Conservation (phyloP, 1,140 invertebrate species). For the Drosophila kikkawai region DNA sequence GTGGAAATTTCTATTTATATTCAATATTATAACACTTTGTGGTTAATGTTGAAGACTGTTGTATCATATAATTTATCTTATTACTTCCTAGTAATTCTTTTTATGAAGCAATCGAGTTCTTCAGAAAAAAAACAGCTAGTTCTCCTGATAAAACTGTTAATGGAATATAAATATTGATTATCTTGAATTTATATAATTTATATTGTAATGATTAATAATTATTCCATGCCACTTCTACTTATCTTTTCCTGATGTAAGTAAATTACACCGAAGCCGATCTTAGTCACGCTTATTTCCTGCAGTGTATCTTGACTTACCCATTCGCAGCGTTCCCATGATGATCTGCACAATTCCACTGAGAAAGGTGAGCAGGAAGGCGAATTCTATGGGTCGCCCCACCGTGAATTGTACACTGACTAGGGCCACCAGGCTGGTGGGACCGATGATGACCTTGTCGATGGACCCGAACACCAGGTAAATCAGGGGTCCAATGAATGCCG, state of each 20-base stretch:
- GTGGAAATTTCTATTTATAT: too few species aligned
- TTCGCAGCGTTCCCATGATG: conserved; percentile 88
- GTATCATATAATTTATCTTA: not conserved
- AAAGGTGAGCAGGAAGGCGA: conserved; percentile 92
- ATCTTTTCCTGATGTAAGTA: not conserved
- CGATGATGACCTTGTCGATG: conserved; percentile 95
- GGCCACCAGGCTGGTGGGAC: conserved; percentile 92
- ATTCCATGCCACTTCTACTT: not conserved
- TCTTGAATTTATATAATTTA: not conserved
- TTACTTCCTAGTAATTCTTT: not conserved
- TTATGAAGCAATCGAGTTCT: too few species aligned
- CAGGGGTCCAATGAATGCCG: conserved; percentile 89
- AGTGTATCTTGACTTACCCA: conserved; percentile 65
- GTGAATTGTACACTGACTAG: conserved; percentile 90
- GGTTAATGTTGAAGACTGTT: not conserved
- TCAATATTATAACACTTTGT: too few species aligned
- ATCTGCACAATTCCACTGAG: conserved; percentile 91
- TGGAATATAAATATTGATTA: not conserved
- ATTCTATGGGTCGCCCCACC: conserved; percentile 90
- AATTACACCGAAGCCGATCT: not conserved
- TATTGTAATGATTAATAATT: not conserved
- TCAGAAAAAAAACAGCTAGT: not conserved
- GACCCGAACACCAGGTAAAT: conserved; percentile 95
- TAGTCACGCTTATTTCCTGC: not conserved
- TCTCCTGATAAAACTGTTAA: not conserved